Base-by-base conservation (phyloP, 2,113 vertebrate genomes). In the Oreocharis arfaki region DNA sequence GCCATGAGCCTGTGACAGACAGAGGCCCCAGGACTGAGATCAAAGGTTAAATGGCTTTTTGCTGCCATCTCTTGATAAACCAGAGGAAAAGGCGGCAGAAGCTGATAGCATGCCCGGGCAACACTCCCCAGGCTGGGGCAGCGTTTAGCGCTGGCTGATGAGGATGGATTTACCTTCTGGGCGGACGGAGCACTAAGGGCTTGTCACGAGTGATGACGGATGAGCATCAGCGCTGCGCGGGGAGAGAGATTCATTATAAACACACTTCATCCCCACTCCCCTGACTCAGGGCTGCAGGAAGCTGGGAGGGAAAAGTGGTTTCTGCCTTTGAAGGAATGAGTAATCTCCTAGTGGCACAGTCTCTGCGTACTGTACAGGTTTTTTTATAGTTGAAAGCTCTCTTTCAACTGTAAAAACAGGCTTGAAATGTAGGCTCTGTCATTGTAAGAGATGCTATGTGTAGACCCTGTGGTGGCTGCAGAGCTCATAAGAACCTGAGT, bases 31-130 rank as follows among this genome's bases (percentile, higher is more conserved):
- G 42, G 60, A 30, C 47, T 10, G 77, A 89, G 96, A 97, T 97
- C 95, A 97, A 97, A 97, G 96, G 96, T 96, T 91, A 97, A 96
- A 79, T 14, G 67, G 95, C 93, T 97, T 96, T 96, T 64, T 97
- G 94, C 96, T 97, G 95, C 96, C 96, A 97, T 69, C 96, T 96
- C 93, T 94, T 93, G 96, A 97, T 96, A 84, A 91, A 65, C 9
- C 74, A 23, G 74, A 33, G 94, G 87, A 96, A 97, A 65, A 95
- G 69, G 77, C 73, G 46, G 89, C 60, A 89, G 73, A 15, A 53
- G 52, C n/a, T 14, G 86, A 27, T 6, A 4, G 21, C 12, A 9
- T 1, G 7, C 20, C 28, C 42, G 47, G 28, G 32, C 28, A 68
- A 8, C 52, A 37, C 11, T 52, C 44, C 32, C 15, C 5, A 59